These are phyloP conservation scores for Lytechinus variegatus DNA, from an alignment of 35 echinoderm and acorn worm species.

Conservation along the genomic window DNA sequence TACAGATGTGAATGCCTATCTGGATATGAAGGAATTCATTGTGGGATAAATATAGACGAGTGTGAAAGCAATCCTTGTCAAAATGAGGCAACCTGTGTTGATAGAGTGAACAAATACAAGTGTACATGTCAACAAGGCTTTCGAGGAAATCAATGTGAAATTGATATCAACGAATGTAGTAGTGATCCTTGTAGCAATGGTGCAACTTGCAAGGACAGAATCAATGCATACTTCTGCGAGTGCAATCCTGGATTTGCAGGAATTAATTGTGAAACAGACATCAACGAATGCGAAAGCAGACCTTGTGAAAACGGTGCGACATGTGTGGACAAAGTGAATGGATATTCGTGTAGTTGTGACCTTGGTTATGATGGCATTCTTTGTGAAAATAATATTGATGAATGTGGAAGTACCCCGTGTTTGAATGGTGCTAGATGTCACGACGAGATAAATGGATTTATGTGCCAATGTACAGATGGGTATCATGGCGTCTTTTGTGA, in stretches of 20 bases:
- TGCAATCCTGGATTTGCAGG: conserved; percentile 64
- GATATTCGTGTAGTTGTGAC: conserved; percentile 53
- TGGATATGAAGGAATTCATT: conserved; percentile 51
- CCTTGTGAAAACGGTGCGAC: conserved; percentile 55
- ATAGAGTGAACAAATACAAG: background rate
- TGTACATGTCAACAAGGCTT: conserved; percentile 39
- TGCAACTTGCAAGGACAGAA: conserved; percentile 51
- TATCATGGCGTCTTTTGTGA: conserved; percentile 54
- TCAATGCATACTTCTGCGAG: conserved; percentile 49
- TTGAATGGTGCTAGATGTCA: conserved; percentile 51
- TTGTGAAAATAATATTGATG: conserved; percentile 57
- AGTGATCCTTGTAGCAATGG: conserved; percentile 61
- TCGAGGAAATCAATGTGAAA: conserved; percentile 42
- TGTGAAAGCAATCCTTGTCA: conserved; percentile 53
- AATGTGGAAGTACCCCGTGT: conserved; percentile 59
- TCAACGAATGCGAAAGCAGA: conserved; percentile 56
- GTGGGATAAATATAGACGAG: conserved; percentile 59
- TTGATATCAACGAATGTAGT: conserved; percentile 51
- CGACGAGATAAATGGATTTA: conserved; percentile 27
- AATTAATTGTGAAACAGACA: conserved; percentile 40
- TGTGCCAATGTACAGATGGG: conserved; percentile 63
- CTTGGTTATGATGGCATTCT: conserved; percentile 46
- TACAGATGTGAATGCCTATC: conserved; percentile 8
- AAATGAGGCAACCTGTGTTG: conserved; percentile 50
- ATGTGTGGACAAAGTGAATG: conserved; percentile 42